Conservation (phyloP, 2,113 vertebrate genomes). For the Sinosuthora webbiana region DNA sequence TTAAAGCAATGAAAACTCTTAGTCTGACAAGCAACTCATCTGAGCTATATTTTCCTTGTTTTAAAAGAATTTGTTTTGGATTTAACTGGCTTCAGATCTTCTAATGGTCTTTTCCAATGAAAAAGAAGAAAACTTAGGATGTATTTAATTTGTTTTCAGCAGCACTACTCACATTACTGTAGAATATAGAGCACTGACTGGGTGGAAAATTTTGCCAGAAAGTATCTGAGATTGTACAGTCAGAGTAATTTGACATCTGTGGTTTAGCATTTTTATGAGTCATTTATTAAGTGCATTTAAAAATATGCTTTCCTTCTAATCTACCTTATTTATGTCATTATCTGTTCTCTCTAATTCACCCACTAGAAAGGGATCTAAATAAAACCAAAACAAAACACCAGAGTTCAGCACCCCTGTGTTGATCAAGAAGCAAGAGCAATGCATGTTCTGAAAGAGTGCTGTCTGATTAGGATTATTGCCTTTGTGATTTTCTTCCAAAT, state of each 20-base stretch:
- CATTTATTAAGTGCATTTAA: constrained; percentile 33
- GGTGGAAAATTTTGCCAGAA: constrained; percentile 22
- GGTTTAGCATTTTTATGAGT: constrained; percentile 17
- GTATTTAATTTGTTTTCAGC: background rate
- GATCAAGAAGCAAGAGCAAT: background rate
- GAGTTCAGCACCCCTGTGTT: background rate
- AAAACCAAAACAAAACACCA: background rate
- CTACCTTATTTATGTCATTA: constrained; percentile 12
- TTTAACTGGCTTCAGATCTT: background rate
- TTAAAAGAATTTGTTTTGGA: background rate
- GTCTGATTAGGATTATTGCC: background rate
- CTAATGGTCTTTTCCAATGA: fast-evolving
- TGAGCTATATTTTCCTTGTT: background rate
- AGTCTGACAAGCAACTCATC: background rate
- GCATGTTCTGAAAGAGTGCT: background rate
- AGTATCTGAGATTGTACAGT: background rate
- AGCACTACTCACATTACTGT: background rate
- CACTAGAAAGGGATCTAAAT: background rate
- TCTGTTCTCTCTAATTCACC: background rate
- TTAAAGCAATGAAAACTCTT: background rate
- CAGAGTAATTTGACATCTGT: constrained; percentile 19
- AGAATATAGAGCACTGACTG: background rate
- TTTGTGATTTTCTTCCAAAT: background rate
- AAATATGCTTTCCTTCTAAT: constrained; percentile 27
- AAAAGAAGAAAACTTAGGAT: background rate